Base-by-base conservation (phyloP, 1,140 invertebrate species). In the Tribolium madens region DNA sequence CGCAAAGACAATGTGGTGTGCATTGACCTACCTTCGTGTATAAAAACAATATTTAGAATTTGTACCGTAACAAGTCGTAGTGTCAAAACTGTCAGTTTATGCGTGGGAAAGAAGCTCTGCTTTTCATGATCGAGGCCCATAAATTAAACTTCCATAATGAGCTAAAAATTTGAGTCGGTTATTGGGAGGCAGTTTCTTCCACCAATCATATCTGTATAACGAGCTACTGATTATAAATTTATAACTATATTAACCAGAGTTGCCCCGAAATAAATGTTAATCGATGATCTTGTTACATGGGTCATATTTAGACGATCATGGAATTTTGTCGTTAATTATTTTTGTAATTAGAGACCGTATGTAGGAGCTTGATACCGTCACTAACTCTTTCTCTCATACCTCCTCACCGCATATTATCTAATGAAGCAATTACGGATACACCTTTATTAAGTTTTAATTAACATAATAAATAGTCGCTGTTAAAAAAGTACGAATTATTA, bases 391-490 rank as follows among this genome's bases (percentile, higher is more conserved):
- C 31, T 60, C 53, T 64, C 57, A 64, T 64, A 33, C 10, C 57
- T 31, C 57, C 26, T 64, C 26, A 14, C 21, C n/a, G 12, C n/a
- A 14, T 33, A 64, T 42, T 64, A 64, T 33, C 36, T 64, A 64
- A 64, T 64, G 57, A 64, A 64, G 57, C 57, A 64, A 64, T 64
- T 64, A 64, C 57, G 57, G 57, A 31, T 33, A 26, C 57, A 64
- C 57, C 57, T 64, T 64, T 64, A 64, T 64, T 64, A 64, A 64
- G 57, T 64, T 64, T 64, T 64, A 64, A 64, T 64, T 64, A 64
- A 64, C 57, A 64, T 64, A 64, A 64, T 64, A 64, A 64, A 64
- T 57, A 17, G 17, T 17, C 26, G 26, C 14, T 33, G 57, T 26
- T 13, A 64, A 64, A 64, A 57, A 64, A 33, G 0, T 57, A 57